Conservation (phyloP, 1,140 invertebrate species). For the Drosophila baimaii region DNA sequence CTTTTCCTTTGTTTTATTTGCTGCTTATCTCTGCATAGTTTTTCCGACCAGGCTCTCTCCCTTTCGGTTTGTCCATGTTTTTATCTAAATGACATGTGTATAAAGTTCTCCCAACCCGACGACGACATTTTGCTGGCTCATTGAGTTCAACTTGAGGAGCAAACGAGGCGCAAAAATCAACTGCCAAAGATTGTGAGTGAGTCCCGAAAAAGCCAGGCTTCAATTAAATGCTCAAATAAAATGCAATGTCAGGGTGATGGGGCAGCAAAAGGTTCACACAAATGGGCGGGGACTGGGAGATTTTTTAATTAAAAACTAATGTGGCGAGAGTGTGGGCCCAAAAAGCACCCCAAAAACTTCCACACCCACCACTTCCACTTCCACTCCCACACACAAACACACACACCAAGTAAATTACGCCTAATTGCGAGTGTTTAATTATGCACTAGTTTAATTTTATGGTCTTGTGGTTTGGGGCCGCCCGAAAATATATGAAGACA, state of each 20-base stretch:
- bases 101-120: constrained; percentile 13
- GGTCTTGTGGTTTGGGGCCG: constrained; percentile 68
- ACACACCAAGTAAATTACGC: constrained; percentile 81
- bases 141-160: constrained; percentile 24
- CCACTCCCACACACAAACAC: constrained; percentile 13
- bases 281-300: constrained; percentile 60
- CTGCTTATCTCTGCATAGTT: constrained; percentile 37
- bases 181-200: constrained; percentile 33
- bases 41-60: not conserved
- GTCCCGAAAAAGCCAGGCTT: constrained; percentile 20
- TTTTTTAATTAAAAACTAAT: constrained; percentile 84
- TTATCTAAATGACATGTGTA: constrained; percentile 58
- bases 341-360: constrained; percentile 2
- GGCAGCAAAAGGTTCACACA: constrained; percentile 42
- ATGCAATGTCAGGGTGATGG: constrained; percentile 47
- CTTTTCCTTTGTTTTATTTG: constrained; percentile 38
- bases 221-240: constrained; percentile 46
- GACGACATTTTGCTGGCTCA: constrained; percentile 49
- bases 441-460: constrained; percentile 84
- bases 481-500: constrained; percentile 54
- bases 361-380: constrained; percentile 31
- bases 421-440: constrained; percentile 84
- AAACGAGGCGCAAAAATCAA: constrained; percentile 59
- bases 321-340: constrained; percentile 72
- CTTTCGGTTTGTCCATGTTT: not conserved